Evolutionary conservation across 2,888 invertebrate genomes (phyloP).

Genomic region (Choreutis nemorana): DNA sequence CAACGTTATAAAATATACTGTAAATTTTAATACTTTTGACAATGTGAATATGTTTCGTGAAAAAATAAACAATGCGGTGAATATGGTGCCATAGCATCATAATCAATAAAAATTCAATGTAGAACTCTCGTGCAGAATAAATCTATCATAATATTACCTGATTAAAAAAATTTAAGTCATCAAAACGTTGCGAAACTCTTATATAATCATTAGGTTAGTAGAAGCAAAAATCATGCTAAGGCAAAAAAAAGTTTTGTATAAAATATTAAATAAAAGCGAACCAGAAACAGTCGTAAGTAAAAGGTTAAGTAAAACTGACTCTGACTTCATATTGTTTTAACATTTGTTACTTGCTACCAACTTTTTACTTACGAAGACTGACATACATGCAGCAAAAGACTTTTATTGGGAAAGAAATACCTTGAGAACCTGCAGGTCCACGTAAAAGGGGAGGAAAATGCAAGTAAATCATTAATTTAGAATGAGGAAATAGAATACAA

Average conservation of each 20-base stretch:
- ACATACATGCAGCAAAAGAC: conserved; percentile 58
- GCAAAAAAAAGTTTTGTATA: conserved; percentile 20
- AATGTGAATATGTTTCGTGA: too few species aligned
- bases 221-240: conserved; percentile 35
- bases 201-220: too few species aligned
- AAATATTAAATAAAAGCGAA: conserved; percentile 37
- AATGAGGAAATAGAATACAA: conserved; percentile 48
- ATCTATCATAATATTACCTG: too few species aligned
- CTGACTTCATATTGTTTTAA: too few species aligned
- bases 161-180: too few species aligned
- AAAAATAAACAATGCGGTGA: too few species aligned
- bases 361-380: conserved; percentile 2
- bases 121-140: too few species aligned
- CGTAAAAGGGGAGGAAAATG: conserved; percentile 62
- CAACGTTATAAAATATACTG: too few species aligned
- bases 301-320: conserved; percentile 25
- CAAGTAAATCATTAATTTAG: conserved; percentile 59
- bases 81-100: too few species aligned
- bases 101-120: too few species aligned
- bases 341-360: background rate
- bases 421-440: conserved; percentile 69
- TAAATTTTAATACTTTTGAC: too few species aligned
- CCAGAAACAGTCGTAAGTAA: conserved; percentile 31
- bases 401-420: conserved; percentile 63
- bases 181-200: too few species aligned